Percentiles rank a stretch among this genome's conserved stretches.
Evolutionary conservation across 1,140 invertebrate species (phyloP).

Genomic region (Temnothorax curvispinosus): DNA sequence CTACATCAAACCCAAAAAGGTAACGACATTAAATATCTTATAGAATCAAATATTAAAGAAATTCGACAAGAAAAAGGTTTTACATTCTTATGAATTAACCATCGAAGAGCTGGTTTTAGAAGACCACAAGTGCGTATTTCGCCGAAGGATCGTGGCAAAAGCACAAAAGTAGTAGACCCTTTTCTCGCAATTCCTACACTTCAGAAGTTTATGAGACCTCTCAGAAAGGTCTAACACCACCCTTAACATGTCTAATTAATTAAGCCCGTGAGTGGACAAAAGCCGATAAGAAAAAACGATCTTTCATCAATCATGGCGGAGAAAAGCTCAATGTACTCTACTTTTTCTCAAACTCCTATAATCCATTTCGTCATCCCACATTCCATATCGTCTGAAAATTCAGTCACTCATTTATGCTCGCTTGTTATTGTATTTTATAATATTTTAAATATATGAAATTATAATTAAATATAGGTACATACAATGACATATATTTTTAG

Average conservation of each 20-base stretch:
- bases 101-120: conserved; percentile 34
- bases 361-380: background rate
- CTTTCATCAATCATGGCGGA: conserved; percentile 10
- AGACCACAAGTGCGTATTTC: conserved; percentile 35
- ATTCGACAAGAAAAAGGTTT: background rate
- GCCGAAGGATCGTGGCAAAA: conserved; percentile 12
- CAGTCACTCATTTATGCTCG: background rate
- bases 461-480: background rate
- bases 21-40: background rate
- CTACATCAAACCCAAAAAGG: background rate
- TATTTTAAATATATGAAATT: background rate
- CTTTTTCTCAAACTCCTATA: background rate
- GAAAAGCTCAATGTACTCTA: conserved; percentile 14
- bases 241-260: conserved; percentile 77
- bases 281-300: background rate
- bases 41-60: background rate
- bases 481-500: background rate
- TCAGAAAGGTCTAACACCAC: conserved; percentile 44
- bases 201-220: conserved; percentile 35
- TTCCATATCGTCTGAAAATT: background rate
- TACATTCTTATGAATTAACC: conserved; percentile 46
- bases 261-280: conserved; percentile 25
- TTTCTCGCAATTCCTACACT: conserved; percentile 36
- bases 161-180: conserved; percentile 24
- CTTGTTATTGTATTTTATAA: too few species aligned